Conservation (phyloP, 2,113 vertebrate genomes). For the Xenopus laevis region DNA sequence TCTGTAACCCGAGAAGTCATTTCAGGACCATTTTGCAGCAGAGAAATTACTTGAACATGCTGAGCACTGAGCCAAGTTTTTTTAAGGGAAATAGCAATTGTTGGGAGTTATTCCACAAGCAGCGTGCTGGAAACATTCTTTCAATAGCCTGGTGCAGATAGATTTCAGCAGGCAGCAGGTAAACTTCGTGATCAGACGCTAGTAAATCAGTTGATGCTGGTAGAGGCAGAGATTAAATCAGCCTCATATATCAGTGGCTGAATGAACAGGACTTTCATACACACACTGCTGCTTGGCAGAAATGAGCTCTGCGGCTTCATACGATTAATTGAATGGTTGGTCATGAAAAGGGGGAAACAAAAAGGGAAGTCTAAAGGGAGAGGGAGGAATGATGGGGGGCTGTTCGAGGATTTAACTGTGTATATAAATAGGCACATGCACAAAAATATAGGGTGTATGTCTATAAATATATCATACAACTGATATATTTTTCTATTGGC, state of each 20-base stretch:
- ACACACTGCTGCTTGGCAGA: constrained; percentile 35
- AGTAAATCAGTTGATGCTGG: constrained; percentile 38
- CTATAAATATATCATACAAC: neutral
- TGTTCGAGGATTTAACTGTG: constrained; percentile 22
- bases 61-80: constrained; percentile 2
- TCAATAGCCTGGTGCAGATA: constrained; percentile 19
- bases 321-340: constrained; percentile 40
- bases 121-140: constrained; percentile 27
- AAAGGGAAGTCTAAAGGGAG: constrained; percentile 22
- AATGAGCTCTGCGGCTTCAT: constrained; percentile 29
- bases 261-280: constrained; percentile 39
- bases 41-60: constrained; percentile 16
- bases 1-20: neutral
- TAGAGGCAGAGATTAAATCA: constrained; percentile 33
- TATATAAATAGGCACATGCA: neutral
- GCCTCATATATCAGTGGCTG: constrained; percentile 39
- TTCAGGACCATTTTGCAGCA: neutral
- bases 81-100: constrained; percentile 17
- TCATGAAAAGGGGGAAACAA: constrained; percentile 27
- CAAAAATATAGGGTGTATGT: neutral
- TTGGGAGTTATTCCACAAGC: constrained; percentile 23
- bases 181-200: constrained; percentile 37
- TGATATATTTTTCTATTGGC: too few species aligned
- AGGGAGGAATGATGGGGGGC: constrained; percentile 6
- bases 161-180: constrained; percentile 26